These are phyloP conservation scores for Hemaris fuciformis DNA, from an alignment of 2,888 invertebrate genomes.

Conservation along the genomic window DNA sequence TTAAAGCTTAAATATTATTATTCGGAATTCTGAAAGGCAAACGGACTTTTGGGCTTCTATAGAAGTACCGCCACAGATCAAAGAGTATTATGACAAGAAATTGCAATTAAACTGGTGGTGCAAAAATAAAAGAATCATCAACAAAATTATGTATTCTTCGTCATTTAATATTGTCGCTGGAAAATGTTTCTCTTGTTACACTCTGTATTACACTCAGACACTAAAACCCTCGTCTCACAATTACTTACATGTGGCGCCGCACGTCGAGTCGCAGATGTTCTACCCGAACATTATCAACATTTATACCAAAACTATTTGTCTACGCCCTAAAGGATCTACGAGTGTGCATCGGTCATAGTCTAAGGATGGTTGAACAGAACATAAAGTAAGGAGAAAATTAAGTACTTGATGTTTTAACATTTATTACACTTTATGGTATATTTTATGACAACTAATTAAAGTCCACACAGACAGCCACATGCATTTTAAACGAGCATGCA, in stretches of 20 bases:
- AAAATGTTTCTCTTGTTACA: not conserved
- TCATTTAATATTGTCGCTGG: not conserved
- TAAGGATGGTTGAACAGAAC: constrained; percentile 17
- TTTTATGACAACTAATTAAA: constrained; percentile 29
- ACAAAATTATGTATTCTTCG: not conserved
- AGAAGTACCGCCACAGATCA: too few relatives aligned
- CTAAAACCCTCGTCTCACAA: not conserved
- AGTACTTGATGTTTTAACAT: constrained; percentile 32
- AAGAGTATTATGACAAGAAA: too few relatives aligned
- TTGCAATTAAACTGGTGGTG: too few relatives aligned
- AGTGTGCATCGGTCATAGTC: constrained; percentile 7
- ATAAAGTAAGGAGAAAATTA: constrained; percentile 58
- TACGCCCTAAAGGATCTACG: not conserved
- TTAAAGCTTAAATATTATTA: too few relatives aligned
- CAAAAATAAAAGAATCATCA: too few relatives aligned
- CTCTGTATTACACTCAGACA: not conserved
- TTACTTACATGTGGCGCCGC: not conserved
- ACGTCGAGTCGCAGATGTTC: not conserved
- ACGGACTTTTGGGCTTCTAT: too few relatives aligned
- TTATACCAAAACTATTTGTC: not conserved
- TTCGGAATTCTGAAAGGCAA: too few relatives aligned
- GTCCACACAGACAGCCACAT: constrained; percentile 45
- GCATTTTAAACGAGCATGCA: constrained; percentile 47
- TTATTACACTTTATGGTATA: constrained; percentile 19
- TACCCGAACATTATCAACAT: not conserved